A percentile compares a stretch with the other conserved stretches of the same genome.
These are phyloP conservation scores for Cepphus grylle DNA, from an alignment of 2,113 vertebrate genomes.

Conservation along the genomic window DNA sequence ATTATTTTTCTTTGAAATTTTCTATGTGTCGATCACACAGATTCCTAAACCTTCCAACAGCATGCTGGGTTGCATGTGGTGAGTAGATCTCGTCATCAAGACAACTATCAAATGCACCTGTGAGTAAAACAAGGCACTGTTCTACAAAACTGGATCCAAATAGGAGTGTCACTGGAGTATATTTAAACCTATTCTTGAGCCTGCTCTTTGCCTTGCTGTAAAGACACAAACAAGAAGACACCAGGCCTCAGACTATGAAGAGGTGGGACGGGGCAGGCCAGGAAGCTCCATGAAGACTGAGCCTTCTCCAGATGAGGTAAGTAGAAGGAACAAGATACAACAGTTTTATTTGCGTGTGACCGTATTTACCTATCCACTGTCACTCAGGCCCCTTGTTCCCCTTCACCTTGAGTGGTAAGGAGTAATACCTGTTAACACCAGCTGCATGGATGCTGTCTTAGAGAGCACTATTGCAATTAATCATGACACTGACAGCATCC, in stretches of 20 bases:
- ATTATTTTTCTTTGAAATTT: background rate
- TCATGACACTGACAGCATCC: background rate
- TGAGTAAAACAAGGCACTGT: background rate
- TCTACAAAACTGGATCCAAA: background rate
- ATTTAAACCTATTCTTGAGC: background rate
- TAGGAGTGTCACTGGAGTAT: background rate
- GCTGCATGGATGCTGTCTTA: background rate
- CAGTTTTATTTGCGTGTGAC: background rate
- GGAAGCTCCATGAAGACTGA: background rate
- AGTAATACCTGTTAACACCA: background rate
- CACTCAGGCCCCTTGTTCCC: background rate
- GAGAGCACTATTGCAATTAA: background rate
- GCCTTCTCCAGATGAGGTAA: background rate
- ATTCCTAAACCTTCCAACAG: background rate
- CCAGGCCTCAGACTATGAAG: background rate
- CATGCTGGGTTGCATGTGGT: background rate
- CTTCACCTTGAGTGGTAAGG: background rate
- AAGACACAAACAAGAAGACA: background rate
- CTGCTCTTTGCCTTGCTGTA: background rate
- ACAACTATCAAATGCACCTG: background rate
- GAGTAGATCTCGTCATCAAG: background rate
- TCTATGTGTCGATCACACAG: too few relatives aligned
- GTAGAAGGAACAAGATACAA: background rate
- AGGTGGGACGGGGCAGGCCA: background rate
- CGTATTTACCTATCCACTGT: background rate